phyloP scores from a whole-genome alignment of 2,888 invertebrate species.

The Dascillus cervinus region DNA sequence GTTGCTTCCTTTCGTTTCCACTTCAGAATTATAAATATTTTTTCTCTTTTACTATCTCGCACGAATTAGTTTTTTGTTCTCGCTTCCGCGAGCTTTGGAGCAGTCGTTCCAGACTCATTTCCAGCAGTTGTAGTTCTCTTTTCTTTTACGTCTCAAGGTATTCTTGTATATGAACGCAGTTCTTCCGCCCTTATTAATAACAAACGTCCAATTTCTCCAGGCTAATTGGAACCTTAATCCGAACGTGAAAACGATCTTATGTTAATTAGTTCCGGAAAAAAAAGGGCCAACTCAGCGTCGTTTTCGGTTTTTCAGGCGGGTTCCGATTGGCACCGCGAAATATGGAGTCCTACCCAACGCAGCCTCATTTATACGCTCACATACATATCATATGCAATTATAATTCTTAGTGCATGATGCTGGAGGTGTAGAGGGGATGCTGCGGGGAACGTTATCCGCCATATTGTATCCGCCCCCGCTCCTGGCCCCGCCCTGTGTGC shows the following conservation, averaged over 20 bases:
- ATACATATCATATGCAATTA: conserved; percentile 43
- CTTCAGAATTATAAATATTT: conserved; percentile 41
- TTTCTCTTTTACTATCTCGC: conserved; percentile 32
- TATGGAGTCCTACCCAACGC: conserved; percentile 28
- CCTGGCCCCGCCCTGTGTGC: conserved; percentile 34
- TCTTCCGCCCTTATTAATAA: background rate
- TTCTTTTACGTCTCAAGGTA: conserved; percentile 18
- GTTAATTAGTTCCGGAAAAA: no score
- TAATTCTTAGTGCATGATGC: conserved; percentile 42
- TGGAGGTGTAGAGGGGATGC: conserved; percentile 32
- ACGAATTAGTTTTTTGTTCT: conserved; percentile 32
- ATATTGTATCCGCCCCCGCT: conserved; percentile 44
- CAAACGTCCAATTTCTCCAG: no score
- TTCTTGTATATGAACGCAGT: conserved; percentile 5
- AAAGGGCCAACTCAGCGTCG: no score
- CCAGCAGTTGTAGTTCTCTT: conserved; percentile 17
- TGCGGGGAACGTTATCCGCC: conserved; percentile 40
- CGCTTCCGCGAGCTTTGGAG: conserved; percentile 19
- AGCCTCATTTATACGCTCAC: conserved; percentile 30
- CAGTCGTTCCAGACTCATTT: conserved; percentile 18
- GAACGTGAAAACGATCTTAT: no score
- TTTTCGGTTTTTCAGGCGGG: no score
- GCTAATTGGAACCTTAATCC: no score
- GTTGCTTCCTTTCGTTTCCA: conserved; percentile 27
- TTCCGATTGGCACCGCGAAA: conserved; percentile 26